Percentiles rank a stretch among this genome's conserved stretches.
Evolutionary conservation across 2,113 vertebrate species (phyloP).

Genomic region (Clarias batrachus): DNA sequence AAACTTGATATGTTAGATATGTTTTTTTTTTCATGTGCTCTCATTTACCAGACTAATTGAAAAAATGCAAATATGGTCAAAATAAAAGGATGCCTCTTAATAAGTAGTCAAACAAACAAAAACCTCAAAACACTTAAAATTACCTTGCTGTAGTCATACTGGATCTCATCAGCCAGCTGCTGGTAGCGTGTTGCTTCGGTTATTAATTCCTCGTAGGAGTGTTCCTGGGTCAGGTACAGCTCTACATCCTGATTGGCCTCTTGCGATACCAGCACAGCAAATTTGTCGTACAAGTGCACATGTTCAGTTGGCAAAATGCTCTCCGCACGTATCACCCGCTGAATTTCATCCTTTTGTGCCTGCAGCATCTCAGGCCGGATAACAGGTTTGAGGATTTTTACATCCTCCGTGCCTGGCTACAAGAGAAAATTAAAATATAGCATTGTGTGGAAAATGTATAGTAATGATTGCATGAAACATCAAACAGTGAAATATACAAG

Average conservation of each 20-base stretch:
- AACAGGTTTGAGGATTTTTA: slow-evolving; percentile 73
- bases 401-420: slow-evolving; percentile 64
- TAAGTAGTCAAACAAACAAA: not conserved
- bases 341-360: slow-evolving; percentile 72
- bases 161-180: slow-evolving; percentile 79
- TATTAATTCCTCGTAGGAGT: slow-evolving; percentile 77
- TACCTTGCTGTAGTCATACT: slow-evolving; percentile 77
- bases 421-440: not conserved
- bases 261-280: slow-evolving; percentile 73
- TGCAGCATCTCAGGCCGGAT: slow-evolving; percentile 77
- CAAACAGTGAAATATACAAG: not conserved
- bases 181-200: slow-evolving; percentile 77
- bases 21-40: not conserved
- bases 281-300: slow-evolving; percentile 80
- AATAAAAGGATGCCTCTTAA: not conserved
- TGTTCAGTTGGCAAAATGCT: slow-evolving; percentile 72
- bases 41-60: not conserved
- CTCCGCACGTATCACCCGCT: slow-evolving; percentile 70
- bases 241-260: slow-evolving; percentile 77
- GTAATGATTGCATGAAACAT: not conserved
- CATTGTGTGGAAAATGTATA: not conserved
- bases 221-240: slow-evolving; percentile 74
- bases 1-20: too few species aligned
- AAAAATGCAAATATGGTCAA: too few species aligned
- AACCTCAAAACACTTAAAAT: not conserved